Percentiles rank a stretch among this genome's conserved stretches.
phyloP scores from a whole-genome alignment of 2,797 vertebrate genomes.

The Pangasius sanitwongsei region DNA sequence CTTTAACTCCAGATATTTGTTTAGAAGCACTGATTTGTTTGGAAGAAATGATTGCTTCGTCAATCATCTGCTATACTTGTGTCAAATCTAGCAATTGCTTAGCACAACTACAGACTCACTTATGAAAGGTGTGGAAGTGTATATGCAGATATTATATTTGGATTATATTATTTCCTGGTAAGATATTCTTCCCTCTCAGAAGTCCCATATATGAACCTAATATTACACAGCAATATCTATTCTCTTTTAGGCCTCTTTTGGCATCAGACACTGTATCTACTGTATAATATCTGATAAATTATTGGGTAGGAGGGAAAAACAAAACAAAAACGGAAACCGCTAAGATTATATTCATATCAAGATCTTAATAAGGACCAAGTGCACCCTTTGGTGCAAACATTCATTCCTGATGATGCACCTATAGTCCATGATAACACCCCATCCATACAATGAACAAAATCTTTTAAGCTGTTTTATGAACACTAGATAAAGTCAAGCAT shows the following conservation, averaged over 20 bases:
- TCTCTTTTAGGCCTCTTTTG: neutral
- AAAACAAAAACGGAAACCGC: too few species aligned
- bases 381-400: too few species aligned
- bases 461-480: too few species aligned
- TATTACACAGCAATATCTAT: neutral
- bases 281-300: neutral
- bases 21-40: conserved; percentile 24
- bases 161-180: conserved; percentile 32
- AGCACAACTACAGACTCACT: conserved; percentile 44
- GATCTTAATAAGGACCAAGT: too few species aligned
- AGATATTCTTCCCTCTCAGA: neutral
- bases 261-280: neutral
- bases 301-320: neutral
- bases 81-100: conserved; percentile 50
- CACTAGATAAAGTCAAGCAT: too few species aligned
- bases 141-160: conserved; percentile 30
- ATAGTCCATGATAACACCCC: too few species aligned
- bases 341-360: too few species aligned
- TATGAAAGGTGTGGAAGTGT: conserved; percentile 35
- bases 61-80: conserved; percentile 40
- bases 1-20: conserved; percentile 41
- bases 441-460: too few species aligned
- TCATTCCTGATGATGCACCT: too few species aligned
- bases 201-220: neutral
- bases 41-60: conserved; percentile 41